Percentiles rank a stretch among this genome's conserved stretches.
Conservation (phyloP, 2,113 vertebrate genomes). For the Pseudorasbora parva region DNA sequence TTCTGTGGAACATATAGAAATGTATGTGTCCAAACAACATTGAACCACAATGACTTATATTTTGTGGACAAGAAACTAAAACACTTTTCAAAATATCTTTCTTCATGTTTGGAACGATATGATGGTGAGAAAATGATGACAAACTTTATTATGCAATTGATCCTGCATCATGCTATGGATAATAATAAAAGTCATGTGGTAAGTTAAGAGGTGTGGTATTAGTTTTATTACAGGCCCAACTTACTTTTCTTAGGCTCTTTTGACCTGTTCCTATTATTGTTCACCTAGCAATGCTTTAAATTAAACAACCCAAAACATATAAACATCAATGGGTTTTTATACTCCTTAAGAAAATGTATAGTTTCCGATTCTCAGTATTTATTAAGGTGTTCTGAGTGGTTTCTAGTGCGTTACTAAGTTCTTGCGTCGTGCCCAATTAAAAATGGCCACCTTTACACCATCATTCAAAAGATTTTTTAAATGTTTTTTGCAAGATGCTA, state of each 20-base stretch:
- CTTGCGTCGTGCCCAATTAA: too few relatives aligned
- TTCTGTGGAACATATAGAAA: not conserved
- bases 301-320: not conserved
- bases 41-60: not conserved
- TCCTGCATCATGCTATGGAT: not conserved
- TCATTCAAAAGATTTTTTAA: not conserved
- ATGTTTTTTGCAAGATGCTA: too few relatives aligned
- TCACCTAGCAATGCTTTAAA: not conserved
- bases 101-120: not conserved
- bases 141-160: not conserved
- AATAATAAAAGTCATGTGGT: not conserved
- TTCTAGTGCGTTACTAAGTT: not conserved
- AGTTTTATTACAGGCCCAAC: not conserved
- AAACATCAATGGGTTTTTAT: not conserved
- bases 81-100: not conserved
- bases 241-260: not conserved
- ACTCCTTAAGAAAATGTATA: not conserved
- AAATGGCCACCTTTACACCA: not conserved
- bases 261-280: not conserved
- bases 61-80: not conserved
- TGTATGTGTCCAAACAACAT: not conserved
- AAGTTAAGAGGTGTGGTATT: not conserved
- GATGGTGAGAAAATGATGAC: not conserved
- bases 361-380: not conserved
- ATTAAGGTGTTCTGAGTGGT: not conserved